Base-by-base conservation (phyloP, 2,113 vertebrate species). In the Neodontobutis hainanensis region DNA sequence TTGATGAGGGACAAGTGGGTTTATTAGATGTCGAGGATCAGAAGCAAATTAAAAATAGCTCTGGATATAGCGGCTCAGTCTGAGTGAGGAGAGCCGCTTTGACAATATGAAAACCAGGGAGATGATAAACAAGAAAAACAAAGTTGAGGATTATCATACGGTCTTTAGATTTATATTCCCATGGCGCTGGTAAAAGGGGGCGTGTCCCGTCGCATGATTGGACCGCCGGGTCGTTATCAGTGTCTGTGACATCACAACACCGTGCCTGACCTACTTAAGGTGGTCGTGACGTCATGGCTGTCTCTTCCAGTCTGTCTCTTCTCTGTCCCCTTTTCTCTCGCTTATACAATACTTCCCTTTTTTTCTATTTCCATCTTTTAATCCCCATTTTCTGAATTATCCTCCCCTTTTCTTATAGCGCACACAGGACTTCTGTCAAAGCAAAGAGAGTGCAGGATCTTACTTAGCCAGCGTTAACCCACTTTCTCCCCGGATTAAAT, bases 201-300 rank as follows among this genome's bases (percentile, higher is more conserved):
- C 0, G 85, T 73, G 71, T 68, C 38, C 73, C 49, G 65, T 27
- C 62, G 6, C 0, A 9, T 2, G 10, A 85, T 87, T 88, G 79
- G 81, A 48, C 70, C 48, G 6, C 3, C 45, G 60, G 75, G 59
- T 50, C n/a, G 43, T 50, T 15, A 81, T 58, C 63, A 66, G 12
- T 12, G 59, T 52, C 34, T 58, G 65, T 90, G 88, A 88, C 84
- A 73, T 91, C 88, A 91, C 79, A 77, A 75, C 80, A 68, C 56
- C 10, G 0, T 65, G 68, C 59, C 70, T 90, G 89, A 89, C 88
- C 89, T 87, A 90, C 72, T 87, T 91, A 79, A 77, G 73, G 72
- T n/a, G 14, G 12, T 65, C 4, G 11, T 87, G 87, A 89, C 75
- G 80, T 85, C 85, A 82, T 50, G 14, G 62, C 62, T 77, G 72